Evolutionary conservation across 1,140 invertebrate genomes (phyloP).

Genomic region (Cherax destructor): DNA sequence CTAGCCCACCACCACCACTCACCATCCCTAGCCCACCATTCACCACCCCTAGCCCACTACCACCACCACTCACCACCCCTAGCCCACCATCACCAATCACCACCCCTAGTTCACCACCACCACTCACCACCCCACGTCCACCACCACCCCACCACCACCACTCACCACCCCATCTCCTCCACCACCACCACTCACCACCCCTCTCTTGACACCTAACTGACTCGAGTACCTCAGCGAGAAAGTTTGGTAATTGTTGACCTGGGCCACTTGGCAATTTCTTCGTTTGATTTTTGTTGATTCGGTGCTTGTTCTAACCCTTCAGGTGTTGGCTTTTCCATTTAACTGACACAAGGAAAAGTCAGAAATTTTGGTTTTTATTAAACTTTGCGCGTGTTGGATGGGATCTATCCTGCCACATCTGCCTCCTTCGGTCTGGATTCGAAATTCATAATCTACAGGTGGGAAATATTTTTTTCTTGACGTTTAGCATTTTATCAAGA

Average conservation of each 20-base stretch:
- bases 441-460: no score
- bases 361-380: neutral
- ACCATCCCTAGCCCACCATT: no score
- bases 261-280: conserved; percentile 38
- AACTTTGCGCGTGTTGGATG: neutral
- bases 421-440: no score
- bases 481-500: no score
- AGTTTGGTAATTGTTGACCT: conserved; percentile 34
- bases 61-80: no score
- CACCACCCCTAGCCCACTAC: no score
- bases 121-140: neutral
- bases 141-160: neutral
- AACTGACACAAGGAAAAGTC: conserved; percentile 27
- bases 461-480: no score
- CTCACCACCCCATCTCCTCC: neutral
- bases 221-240: conserved; percentile 27
- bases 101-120: no score
- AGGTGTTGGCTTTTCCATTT: conserved; percentile 31
- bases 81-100: no score
- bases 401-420: no score
- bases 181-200: neutral
- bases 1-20: no score
- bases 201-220: conserved; percentile 35
- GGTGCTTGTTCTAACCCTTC: conserved; percentile 35
- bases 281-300: conserved; percentile 28